These are phyloP conservation scores for Brachypteracias leptosomus DNA, from an alignment of 2,113 vertebrate species.

Conservation along the genomic window DNA sequence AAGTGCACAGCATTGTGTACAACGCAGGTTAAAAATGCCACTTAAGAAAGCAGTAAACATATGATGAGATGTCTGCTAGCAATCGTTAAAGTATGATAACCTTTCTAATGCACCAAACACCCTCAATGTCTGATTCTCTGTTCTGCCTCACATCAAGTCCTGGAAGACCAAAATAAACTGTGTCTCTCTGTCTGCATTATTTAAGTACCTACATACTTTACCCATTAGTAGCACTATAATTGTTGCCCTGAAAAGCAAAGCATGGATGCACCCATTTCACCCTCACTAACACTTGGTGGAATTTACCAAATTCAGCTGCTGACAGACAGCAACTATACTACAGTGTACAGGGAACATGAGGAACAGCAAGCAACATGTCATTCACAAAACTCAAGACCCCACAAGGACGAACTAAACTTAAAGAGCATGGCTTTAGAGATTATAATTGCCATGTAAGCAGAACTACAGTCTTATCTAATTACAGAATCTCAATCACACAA, in stretches of 20 bases:
- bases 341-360: accelerated
- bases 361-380: not conserved
- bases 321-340: not conserved
- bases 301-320: not conserved
- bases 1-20: not conserved
- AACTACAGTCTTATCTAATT: not conserved
- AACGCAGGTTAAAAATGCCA: not conserved
- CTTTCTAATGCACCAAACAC: not conserved
- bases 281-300: not conserved
- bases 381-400: not conserved
- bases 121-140: not conserved
- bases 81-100: not conserved
- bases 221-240: accelerated
- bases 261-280: not conserved
- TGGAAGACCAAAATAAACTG: not conserved
- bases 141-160: not conserved
- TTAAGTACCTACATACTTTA: not conserved
- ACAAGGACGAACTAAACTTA: not conserved
- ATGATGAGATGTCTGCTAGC: not conserved
- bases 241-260: not conserved
- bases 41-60: not conserved
- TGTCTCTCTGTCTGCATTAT: not conserved
- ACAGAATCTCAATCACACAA: not conserved
- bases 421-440: not conserved
- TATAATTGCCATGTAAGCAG: not conserved